Base-by-base conservation (phyloP, 1,140 invertebrate species). In the Paraescarpia echinospica region DNA sequence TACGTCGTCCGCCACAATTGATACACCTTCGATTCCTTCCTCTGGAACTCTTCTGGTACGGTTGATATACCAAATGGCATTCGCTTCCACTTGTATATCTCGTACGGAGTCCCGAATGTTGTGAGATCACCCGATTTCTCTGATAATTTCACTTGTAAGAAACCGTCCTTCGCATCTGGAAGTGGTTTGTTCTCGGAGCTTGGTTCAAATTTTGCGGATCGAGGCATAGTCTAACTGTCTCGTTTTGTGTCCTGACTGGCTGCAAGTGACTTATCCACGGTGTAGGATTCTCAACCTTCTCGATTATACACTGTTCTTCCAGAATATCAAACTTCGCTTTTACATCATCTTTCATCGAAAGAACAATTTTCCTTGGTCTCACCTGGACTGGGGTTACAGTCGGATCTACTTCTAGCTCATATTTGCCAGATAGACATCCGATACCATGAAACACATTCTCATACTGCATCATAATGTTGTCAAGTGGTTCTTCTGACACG, bases 161-260 rank as follows among this genome's bases (percentile, higher is more conserved):
- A 97, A 22, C 96, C 95, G 41, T 95, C 93, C 91, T 95, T 95
- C 12, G 95, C 95, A 92, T 91, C 33, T 31, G 31, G 88, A 35
- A 41, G 33, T 91, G 33, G 33, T 91, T 34, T 48, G 18, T 91
- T 91, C n/a, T n/a, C n/a, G n/a, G n/a, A n/a, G n/a, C n/a, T n/a
- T n/a, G n/a, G n/a, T n/a, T n/a, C n/a, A n/a, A 1, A 91, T 48
- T 41, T 91, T 91, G 33, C 34, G 91, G 1, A 48, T 91, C 91
- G 14, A 48, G 33, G 31, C 91, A 91, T 31, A 91, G n/a, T 34
- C 91, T 41, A 33, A 51, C 48, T 51, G 48, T 33, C 34, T 27
- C 34, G 89, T 33, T 90, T 90, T 6, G 33, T 90, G 9, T 33
- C 33, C 89, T 33, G 33, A 90, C 33, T 33, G 33, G 89, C 14